phyloP scores from a whole-genome alignment of 2,113 vertebrate species.

The Ivindomyrus marchei region DNA sequence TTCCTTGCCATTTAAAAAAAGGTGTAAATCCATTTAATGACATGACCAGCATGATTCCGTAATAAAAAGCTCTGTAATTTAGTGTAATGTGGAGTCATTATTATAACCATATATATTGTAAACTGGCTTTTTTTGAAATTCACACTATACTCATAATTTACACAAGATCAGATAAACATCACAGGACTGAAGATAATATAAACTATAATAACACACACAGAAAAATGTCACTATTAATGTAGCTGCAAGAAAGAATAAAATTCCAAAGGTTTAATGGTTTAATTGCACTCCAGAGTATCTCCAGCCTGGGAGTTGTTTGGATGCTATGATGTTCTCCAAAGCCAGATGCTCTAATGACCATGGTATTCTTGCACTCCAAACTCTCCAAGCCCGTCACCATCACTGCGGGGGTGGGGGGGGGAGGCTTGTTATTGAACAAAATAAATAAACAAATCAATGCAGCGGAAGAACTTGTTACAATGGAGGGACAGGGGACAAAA shows the following conservation, averaged over 20 bases:
- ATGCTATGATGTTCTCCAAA: neutral
- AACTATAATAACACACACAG: neutral
- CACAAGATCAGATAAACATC: neutral
- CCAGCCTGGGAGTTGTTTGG: neutral
- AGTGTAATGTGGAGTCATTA: neutral
- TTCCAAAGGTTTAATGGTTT: neutral
- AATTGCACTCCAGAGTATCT: neutral
- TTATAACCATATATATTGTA: neutral
- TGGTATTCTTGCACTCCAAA: neutral
- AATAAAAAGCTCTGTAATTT: neutral
- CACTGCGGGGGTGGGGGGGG: neutral
- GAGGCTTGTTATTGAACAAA: neutral
- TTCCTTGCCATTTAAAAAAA: conserved; percentile 3
- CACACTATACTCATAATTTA: neutral
- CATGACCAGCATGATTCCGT: neutral
- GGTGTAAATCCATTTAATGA: neutral
- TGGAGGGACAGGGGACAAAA: neutral
- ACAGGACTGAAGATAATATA: neutral
- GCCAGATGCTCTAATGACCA: neutral
- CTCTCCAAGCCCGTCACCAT: neutral
- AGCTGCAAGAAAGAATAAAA: neutral
- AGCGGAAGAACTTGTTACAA: neutral
- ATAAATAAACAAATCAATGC: neutral
- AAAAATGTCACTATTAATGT: neutral
- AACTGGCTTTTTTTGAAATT: neutral